Evolutionary conservation across 2,113 vertebrate species (phyloP).

Genomic region (Coturnix japonica): DNA sequence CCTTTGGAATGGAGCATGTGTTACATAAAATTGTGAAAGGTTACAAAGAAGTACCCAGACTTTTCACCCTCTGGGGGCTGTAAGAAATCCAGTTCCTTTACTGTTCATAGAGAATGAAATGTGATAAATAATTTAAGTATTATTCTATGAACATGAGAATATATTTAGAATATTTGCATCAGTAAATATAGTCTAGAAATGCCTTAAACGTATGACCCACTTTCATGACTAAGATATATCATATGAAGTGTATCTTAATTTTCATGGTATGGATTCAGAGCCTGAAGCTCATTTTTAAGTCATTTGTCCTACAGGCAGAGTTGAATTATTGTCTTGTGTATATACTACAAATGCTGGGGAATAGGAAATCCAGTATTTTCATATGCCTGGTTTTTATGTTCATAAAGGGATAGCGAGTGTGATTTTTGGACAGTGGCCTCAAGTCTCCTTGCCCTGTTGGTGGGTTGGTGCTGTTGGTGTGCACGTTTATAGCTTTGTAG

Average conservation of each 20-base stretch:
- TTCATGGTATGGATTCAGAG: constrained; percentile 16
- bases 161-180: constrained; percentile 45
- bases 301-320: not conserved
- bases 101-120: not conserved
- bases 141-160: constrained; percentile 1
- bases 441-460: not conserved
- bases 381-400: not conserved
- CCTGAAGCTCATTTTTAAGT: constrained; percentile 19
- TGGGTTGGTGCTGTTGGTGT: not conserved
- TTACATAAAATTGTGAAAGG: not conserved
- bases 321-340: not conserved
- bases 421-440: not conserved
- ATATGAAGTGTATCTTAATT: constrained; percentile 44
- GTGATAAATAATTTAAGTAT: constrained; percentile 42
- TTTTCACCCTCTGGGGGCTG: not conserved
- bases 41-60: not conserved
- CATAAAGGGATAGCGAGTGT: not conserved
- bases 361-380: not conserved
- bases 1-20: not conserved
- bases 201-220: constrained; percentile 46
- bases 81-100: not conserved
- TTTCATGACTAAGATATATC: constrained; percentile 26
- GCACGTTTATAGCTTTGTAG: not conserved
- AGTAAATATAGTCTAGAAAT: constrained; percentile 1
- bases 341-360: not conserved